phyloP scores from a whole-genome alignment of 2,888 invertebrate species.

The Pyrgus malvae region DNA sequence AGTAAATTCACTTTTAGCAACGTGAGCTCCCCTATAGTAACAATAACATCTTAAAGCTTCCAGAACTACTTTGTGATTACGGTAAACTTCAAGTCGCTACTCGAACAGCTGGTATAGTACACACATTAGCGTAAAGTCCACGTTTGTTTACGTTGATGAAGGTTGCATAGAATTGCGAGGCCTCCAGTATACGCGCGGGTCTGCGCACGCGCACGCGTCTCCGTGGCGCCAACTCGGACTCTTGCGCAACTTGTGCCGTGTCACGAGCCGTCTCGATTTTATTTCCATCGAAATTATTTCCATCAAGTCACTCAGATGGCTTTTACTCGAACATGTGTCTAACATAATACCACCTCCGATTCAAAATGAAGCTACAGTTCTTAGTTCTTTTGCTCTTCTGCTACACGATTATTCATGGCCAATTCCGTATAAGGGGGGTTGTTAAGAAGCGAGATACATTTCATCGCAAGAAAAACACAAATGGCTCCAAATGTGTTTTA shows the following conservation, averaged over 20 bases:
- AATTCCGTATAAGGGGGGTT: constrained; percentile 61
- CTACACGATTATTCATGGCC: constrained; percentile 60
- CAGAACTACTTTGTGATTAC: too few relatives aligned
- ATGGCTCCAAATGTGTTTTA: constrained; percentile 74
- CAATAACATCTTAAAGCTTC: too few relatives aligned
- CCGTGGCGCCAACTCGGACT: constrained; percentile 68
- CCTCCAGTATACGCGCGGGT: constrained; percentile 75
- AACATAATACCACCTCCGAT: constrained; percentile 48
- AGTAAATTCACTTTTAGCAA: too few relatives aligned
- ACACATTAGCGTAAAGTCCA: constrained; percentile 55
- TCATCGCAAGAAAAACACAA: constrained; percentile 72
- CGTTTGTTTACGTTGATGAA: constrained; percentile 78
- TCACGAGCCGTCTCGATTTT: constrained; percentile 59
- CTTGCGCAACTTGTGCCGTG: constrained; percentile 69
- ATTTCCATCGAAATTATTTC: constrained; percentile 57
- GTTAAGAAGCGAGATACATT: constrained; percentile 67
- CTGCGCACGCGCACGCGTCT: constrained; percentile 80
- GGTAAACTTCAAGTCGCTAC: constrained; percentile 3
- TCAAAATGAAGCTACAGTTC: constrained; percentile 69
- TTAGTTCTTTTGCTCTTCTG: constrained; percentile 65
- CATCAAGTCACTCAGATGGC: constrained; percentile 57
- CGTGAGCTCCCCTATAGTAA: too few relatives aligned
- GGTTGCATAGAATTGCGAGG: constrained; percentile 80
- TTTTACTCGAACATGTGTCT: constrained; percentile 47
- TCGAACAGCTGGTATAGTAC: constrained; percentile 30